A percentile compares a stretch with the other conserved stretches of the same genome.
phyloP scores from a whole-genome alignment of 2,797 vertebrate species.

The Cyprinodon diabolis region DNA sequence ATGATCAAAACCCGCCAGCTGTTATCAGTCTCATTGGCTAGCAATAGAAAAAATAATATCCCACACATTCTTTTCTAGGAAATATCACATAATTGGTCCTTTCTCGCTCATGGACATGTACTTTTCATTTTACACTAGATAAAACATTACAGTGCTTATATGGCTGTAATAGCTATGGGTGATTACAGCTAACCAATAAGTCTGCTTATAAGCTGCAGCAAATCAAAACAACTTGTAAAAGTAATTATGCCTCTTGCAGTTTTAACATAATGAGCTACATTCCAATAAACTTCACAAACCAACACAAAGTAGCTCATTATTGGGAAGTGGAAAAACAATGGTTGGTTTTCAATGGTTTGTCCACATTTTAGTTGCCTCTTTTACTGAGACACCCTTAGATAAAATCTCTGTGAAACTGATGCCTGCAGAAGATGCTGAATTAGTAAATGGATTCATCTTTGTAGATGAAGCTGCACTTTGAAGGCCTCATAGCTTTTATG shows the following conservation, averaged over 20 bases:
- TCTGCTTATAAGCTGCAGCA: conserved; percentile 9
- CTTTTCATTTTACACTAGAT: not conserved
- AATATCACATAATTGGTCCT: conserved; percentile 13
- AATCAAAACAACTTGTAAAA: not conserved
- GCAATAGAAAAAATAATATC: conserved; percentile 16
- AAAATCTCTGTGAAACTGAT: no score
- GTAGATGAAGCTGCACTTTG: no score
- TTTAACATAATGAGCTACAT: not conserved
- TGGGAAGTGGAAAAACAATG: no score
- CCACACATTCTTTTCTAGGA: conserved; percentile 4
- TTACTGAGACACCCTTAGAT: no score
- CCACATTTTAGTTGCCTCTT: no score
- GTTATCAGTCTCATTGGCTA: conserved; percentile 32
- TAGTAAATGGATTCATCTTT: no score
- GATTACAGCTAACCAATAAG: conserved; percentile 18
- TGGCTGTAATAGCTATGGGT: conserved; percentile 20
- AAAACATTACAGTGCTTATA: conserved; percentile 21
- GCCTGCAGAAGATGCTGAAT: no score
- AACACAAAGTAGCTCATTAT: no score
- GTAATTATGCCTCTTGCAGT: not conserved
- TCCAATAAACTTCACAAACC: not conserved
- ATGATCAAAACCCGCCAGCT: conserved; percentile 43
- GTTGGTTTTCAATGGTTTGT: no score
- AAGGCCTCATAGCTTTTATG: not conserved
- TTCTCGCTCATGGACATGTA: conserved; percentile 3